A percentile compares a stretch with the other conserved stretches of the same genome.
Evolutionary conservation across 2,797 vertebrate species (phyloP).

Genomic region (Leontocebus nigricollis): DNA sequence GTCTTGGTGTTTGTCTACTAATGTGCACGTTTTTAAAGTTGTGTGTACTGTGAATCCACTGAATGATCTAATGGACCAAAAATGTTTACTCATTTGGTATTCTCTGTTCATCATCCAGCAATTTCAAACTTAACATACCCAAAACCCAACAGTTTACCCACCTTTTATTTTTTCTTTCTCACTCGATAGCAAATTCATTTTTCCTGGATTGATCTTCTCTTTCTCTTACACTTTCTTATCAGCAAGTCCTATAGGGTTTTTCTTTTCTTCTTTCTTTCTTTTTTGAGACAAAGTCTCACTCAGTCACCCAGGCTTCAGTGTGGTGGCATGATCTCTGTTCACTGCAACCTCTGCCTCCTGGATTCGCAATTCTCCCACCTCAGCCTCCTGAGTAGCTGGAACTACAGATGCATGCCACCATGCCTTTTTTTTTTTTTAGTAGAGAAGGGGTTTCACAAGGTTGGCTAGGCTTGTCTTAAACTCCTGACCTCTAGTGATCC

Average conservation of each 20-base stretch:
- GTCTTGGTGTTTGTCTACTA: not conserved
- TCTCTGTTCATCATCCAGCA: not conserved
- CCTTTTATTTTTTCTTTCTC: not conserved
- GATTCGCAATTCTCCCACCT: not conserved
- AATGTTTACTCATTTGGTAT: not conserved
- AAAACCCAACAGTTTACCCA: not conserved
- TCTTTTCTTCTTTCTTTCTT: not conserved
- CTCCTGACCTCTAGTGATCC: not conserved
- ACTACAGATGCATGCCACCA: not conserved
- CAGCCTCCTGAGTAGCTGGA: not conserved
- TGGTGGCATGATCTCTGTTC: not conserved
- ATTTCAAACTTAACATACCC: not conserved
- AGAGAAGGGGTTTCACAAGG: not conserved
- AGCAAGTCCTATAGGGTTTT: not conserved
- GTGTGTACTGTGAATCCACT: not conserved
- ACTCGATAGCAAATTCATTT: not conserved
- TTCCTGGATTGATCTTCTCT: not conserved
- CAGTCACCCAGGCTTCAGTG: not conserved
- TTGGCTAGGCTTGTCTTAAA: not conserved
- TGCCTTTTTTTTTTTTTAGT: not conserved
- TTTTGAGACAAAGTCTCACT: not conserved
- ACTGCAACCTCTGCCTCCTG: not conserved
- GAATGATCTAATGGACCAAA: not conserved
- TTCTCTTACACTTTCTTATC: not conserved
- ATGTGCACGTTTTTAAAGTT: not conserved